These are phyloP conservation scores for Caenorhabditis brenneri DNA, from an alignment of 1,140 invertebrate species.

Conservation along the genomic window DNA sequence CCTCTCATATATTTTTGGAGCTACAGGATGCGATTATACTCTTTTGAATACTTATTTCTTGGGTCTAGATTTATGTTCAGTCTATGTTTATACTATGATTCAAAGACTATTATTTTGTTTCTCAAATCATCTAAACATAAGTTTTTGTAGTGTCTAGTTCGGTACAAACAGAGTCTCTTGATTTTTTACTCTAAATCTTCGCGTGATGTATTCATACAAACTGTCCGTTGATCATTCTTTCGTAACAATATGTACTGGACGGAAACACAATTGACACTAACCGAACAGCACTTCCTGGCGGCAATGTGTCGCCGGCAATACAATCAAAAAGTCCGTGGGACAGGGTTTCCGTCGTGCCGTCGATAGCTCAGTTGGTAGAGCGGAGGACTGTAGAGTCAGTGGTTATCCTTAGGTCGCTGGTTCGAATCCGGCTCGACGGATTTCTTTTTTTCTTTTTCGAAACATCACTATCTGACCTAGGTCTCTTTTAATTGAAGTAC, in stretches of 20 bases:
- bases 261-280: no score
- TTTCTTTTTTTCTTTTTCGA: constrained; percentile 43
- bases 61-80: not conserved
- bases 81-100: not conserved
- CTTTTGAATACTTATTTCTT: not conserved
- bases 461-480: not conserved
- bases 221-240: no score
- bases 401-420: constrained; percentile 64
- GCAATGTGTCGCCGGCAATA: no score
- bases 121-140: no score
- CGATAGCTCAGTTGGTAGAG: constrained; percentile 63
- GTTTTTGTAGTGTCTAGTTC: no score
- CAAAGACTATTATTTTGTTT: no score
- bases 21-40: not conserved
- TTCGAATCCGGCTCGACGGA: constrained; percentile 66
- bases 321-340: not conserved
- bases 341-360: not conserved
- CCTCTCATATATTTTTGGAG: not conserved
- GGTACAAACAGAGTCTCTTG: no score
- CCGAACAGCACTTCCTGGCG: no score
- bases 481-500: no score
- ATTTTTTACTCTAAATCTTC: no score
- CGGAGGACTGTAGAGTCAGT: constrained; percentile 60
- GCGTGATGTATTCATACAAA: no score
- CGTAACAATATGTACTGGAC: no score